A percentile compares a stretch with the other conserved stretches of the same genome.
Conservation (phyloP, 2,797 vertebrate species). For the Phyllotis vaccarum region DNA sequence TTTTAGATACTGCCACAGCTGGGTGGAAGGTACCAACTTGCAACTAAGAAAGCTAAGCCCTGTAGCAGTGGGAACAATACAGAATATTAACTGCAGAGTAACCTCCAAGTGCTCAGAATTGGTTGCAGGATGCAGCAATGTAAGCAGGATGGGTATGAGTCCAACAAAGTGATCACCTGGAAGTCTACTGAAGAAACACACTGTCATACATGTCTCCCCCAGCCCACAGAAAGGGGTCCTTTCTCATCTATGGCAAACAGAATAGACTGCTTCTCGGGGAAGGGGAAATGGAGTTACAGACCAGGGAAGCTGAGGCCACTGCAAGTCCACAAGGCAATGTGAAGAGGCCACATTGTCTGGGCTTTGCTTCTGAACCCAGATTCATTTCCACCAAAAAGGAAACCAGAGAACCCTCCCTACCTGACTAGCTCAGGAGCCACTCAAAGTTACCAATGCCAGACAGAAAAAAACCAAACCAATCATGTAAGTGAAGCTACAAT, state of each 20-base stretch:
- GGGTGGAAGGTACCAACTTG: neutral
- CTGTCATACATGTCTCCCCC: neutral
- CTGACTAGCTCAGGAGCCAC: neutral
- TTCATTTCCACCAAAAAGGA: neutral
- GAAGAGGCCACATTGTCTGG: rapidly evolving
- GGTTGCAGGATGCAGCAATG: neutral
- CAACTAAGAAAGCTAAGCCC: neutral
- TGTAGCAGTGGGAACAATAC: neutral
- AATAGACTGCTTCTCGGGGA: neutral
- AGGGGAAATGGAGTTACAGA: neutral
- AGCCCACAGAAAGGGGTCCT: neutral
- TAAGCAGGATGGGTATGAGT: neutral
- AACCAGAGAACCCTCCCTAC: neutral
- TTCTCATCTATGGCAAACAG: neutral
- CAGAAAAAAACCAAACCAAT: neutral
- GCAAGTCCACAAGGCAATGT: neutral
- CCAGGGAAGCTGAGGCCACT: neutral
- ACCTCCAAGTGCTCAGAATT: neutral
- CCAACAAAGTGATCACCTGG: neutral
- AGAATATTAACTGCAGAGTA: neutral
- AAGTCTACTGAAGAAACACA: neutral
- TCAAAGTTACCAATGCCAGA: neutral
- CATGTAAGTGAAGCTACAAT: neutral
- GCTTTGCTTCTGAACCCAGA: neutral
- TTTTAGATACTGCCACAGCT: neutral